A percentile compares a stretch with the other conserved stretches of the same genome.
These are phyloP conservation scores for Papilio polyxenes DNA, from an alignment of 1,140 invertebrate genomes.

Conservation along the genomic window DNA sequence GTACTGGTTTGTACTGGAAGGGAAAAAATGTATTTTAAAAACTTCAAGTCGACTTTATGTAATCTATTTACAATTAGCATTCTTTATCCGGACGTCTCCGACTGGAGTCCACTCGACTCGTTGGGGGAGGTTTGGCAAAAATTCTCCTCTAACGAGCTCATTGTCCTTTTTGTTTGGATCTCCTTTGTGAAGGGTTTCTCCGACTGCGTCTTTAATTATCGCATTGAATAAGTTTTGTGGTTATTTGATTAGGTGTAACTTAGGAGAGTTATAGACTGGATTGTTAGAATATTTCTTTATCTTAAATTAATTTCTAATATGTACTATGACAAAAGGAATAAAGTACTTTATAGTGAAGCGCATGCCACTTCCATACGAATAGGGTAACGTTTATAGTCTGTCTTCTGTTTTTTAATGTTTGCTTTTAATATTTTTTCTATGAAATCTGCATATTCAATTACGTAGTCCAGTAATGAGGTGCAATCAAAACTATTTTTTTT, in stretches of 20 bases:
- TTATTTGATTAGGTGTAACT: constrained; percentile 49
- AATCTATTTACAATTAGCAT: constrained; percentile 56
- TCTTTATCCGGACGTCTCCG: constrained; percentile 48
- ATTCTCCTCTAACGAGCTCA: constrained; percentile 65
- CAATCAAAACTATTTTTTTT: constrained; percentile 69
- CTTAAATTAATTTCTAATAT: constrained; percentile 7
- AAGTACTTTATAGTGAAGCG: neutral
- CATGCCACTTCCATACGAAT: neutral
- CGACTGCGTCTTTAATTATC: constrained; percentile 59
- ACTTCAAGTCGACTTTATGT: constrained; percentile 41
- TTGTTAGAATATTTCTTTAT: constrained; percentile 28
- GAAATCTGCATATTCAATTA: constrained; percentile 65
- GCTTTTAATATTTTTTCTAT: constrained; percentile 49
- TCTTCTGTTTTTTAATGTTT: constrained; percentile 19
- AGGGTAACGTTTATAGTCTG: neutral
- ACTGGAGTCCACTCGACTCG: constrained; percentile 37
- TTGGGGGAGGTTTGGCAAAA: constrained; percentile 45
- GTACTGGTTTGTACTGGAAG: neutral
- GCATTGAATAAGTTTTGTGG: constrained; percentile 56
- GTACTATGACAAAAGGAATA: neutral
- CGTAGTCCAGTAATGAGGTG: constrained; percentile 65
- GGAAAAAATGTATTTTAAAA: neutral
- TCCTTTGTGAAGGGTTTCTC: constrained; percentile 57
- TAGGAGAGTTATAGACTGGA: constrained; percentile 28
- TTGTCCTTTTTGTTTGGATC: constrained; percentile 69